Evolutionary conservation across 2,113 vertebrate genomes (phyloP).

Genomic region (Chrysochloris asiatica): DNA sequence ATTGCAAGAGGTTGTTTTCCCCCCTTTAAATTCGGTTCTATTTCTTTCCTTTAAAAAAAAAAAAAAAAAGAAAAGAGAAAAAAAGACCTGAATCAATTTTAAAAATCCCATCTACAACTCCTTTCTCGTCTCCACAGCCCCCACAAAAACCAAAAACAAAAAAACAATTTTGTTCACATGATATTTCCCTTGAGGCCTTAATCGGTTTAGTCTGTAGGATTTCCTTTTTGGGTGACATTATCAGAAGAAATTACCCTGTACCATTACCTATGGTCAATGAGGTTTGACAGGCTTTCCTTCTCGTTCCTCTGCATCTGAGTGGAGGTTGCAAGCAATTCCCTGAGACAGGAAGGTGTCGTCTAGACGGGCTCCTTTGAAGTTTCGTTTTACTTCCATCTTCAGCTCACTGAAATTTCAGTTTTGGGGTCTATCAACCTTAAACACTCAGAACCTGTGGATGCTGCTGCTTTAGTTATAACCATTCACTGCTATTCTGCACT

Average conservation of each 20-base stretch:
- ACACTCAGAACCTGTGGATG: neutral
- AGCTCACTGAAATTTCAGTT: slow-evolving; percentile 34
- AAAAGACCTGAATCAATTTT: slow-evolving; percentile 22
- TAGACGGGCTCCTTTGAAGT: slow-evolving; percentile 85
- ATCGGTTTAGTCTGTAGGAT: slow-evolving; percentile 91
- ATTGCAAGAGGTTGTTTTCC: slow-evolving; percentile 14
- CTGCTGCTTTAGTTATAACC: neutral
- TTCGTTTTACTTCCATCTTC: slow-evolving; percentile 76
- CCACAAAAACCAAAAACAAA: slow-evolving; percentile 52
- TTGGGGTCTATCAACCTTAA: neutral
- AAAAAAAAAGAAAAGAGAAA: too few species aligned
- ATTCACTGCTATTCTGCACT: slow-evolving; percentile 38
- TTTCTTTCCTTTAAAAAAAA: slow-evolving; percentile 59
- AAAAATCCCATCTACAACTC: neutral
- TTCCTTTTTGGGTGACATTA: slow-evolving; percentile 89
- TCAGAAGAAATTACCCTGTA: slow-evolving; percentile 86
- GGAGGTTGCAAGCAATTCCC: slow-evolving; percentile 46
- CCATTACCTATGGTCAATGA: slow-evolving; percentile 85
- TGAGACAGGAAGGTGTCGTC: slow-evolving; percentile 84
- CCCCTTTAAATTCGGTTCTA: neutral
- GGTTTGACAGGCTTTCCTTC: slow-evolving; percentile 84
- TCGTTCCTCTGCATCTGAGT: slow-evolving; percentile 65
- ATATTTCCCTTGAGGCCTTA: slow-evolving; percentile 83
- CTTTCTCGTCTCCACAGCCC: neutral
- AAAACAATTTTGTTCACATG: slow-evolving; percentile 72